Conservation (phyloP, 2,113 vertebrate species). For the Rana temporaria region DNA sequence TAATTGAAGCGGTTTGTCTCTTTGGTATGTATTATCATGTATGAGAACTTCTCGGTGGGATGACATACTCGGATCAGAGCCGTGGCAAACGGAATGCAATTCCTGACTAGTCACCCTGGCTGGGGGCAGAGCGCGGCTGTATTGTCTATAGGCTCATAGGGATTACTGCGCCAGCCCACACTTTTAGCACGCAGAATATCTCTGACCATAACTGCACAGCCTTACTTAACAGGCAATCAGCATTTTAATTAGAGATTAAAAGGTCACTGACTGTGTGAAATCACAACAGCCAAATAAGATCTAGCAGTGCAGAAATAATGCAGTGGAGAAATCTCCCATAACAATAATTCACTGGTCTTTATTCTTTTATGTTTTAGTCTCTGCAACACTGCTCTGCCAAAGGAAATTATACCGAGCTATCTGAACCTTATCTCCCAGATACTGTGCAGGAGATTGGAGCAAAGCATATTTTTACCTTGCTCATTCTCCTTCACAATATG, state of each 20-base stretch:
- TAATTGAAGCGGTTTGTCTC: constrained; percentile 56
- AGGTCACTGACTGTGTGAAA: constrained; percentile 81
- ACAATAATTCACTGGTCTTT: constrained; percentile 70
- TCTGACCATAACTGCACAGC: constrained; percentile 80
- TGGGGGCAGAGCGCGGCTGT: constrained; percentile 60
- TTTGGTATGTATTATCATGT: constrained; percentile 51
- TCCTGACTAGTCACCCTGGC: constrained; percentile 14
- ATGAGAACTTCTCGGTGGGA: constrained; percentile 22
- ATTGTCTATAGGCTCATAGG: constrained; percentile 67
- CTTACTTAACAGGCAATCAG: constrained; percentile 85
- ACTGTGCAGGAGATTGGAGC: constrained; percentile 29
- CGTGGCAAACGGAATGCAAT: background rate
- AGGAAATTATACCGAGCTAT: constrained; percentile 49
- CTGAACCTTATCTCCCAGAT: constrained; percentile 21
- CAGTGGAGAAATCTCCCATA: constrained; percentile 77
- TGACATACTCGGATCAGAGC: constrained; percentile 33
- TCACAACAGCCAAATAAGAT: constrained; percentile 84
- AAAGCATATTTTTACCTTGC: constrained; percentile 38
- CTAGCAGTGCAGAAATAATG: constrained; percentile 83
- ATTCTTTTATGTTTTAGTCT: constrained; percentile 50
- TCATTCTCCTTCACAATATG: constrained; percentile 31
- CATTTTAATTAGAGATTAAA: constrained; percentile 87
- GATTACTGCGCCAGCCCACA: constrained; percentile 79
- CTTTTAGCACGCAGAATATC: constrained; percentile 76
- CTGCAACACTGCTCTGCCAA: constrained; percentile 46